Conservation (phyloP, 2,797 vertebrate species). For the Sebastes hubbsi region DNA sequence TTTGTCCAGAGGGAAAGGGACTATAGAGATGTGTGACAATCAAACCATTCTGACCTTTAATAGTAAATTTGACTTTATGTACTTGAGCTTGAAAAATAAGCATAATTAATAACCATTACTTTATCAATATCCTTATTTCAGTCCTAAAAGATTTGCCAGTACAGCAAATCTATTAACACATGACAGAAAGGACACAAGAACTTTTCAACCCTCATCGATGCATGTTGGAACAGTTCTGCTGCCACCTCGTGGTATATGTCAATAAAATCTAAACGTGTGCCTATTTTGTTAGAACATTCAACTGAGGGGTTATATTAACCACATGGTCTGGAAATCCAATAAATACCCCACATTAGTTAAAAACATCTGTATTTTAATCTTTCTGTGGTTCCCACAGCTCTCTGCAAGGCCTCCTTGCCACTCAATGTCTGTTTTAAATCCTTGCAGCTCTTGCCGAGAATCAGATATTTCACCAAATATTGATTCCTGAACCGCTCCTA, state of each 20-base stretch:
- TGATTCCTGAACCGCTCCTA: background rate
- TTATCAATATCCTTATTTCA: background rate
- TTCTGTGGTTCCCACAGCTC: background rate
- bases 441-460: background rate
- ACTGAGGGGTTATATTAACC: background rate
- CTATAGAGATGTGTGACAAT: background rate
- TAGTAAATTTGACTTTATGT: background rate
- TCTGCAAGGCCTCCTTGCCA: background rate
- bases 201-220: rapidly evolving
- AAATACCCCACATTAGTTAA: background rate
- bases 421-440: background rate
- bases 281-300: background rate
- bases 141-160: background rate
- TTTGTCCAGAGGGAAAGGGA: too few species aligned
- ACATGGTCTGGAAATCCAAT: background rate
- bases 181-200: background rate
- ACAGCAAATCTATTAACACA: background rate
- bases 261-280: background rate
- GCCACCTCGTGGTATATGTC: slow-evolving; percentile 45
- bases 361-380: background rate
- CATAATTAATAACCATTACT: background rate
- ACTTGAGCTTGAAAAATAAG: background rate
- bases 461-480: background rate
- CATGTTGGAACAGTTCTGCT: slow-evolving; percentile 26
- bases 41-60: background rate